Base-by-base conservation (phyloP, 2,888 invertebrate species). In the Leucoma salicis region DNA sequence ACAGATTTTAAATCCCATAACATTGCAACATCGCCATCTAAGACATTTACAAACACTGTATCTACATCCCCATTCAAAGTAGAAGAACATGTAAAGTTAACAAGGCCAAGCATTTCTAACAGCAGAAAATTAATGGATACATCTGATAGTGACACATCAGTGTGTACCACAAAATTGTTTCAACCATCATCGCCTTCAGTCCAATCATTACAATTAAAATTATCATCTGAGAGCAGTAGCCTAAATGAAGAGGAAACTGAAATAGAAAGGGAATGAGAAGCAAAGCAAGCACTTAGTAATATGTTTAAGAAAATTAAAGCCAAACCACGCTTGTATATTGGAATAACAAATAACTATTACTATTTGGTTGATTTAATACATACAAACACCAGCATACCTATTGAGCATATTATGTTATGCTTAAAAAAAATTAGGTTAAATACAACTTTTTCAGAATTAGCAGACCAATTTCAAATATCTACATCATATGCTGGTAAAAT, bases 401-500 rank as follows among this genome's bases (percentile, higher is more conserved):
- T 8, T 10, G 6, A 47, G 27, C 32, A 52, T 31, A 51, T 57
- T 12, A 28, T 44, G 34, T 11, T 44, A 7, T 40, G 42, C n/a
- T 45, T 52, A 13, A 52, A 48, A 43, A 56, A 52, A 58, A 49
- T 45, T 27, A 50, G 45, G 49, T 33, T 57, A 21, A 50, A 57
- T 33, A 50, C 35, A 3, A 31, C 46, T 41, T 59, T 59, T 42
- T 35, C 33, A 28, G 51, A 57, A 38, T 41, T 57, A 10, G 56
- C 46, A 14, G 52, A 58, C 52, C 39, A 54, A 34, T 62, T 60
- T 52, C 46, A 37, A 18, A 27, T 53, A 14, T 42, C 42, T 24
- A 6, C 34, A 31, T 33, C 44, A 14, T 39, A 52, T 53, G 32
- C 29, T 14, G 46, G 40, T 11, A 40, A 35, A 16, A 33, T 40